Evolutionary conservation across 1,140 invertebrate species (phyloP).

Genomic region (Batillaria attramentaria): DNA sequence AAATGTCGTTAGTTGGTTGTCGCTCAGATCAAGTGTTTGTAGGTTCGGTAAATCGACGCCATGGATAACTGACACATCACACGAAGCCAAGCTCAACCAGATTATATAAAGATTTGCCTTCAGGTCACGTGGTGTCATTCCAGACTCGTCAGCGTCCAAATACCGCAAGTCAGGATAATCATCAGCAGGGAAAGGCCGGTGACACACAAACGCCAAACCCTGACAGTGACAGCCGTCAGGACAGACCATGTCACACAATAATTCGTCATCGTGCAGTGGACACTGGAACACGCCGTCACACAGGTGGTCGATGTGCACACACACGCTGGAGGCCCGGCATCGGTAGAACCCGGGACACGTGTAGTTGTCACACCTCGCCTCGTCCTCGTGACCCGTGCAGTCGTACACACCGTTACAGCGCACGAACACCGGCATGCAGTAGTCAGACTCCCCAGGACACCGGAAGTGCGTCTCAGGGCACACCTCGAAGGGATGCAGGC

Average conservation of each 20-base stretch:
- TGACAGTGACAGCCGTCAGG: slow-evolving; percentile 9
- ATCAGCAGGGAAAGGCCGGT: not conserved
- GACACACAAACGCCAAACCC: slow-evolving; percentile 16
- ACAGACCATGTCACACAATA: slow-evolving; percentile 19
- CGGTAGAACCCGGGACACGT: slow-evolving; percentile 34
- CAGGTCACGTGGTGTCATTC: not conserved
- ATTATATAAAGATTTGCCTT: not conserved
- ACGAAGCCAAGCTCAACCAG: not conserved
- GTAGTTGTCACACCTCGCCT: not conserved
- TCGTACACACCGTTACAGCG: not conserved
- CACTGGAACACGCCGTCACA: slow-evolving; percentile 25
- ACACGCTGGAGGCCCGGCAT: not conserved
- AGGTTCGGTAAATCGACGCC: not conserved
- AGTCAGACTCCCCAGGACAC: not conserved
- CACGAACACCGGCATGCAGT: not conserved
- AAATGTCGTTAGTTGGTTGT: slow-evolving; percentile 24
- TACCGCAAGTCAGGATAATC: not conserved
- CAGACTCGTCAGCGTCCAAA: not conserved
- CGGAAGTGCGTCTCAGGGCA: slow-evolving; percentile 7
- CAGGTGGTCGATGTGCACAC: slow-evolving; percentile 9
- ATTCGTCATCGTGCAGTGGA: slow-evolving; percentile 2
- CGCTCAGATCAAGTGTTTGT: slow-evolving; percentile 26
- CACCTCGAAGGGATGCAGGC: not conserved
- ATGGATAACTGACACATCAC: slow-evolving; percentile 3
- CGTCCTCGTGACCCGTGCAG: not conserved